Conservation (phyloP, 37 sponge, comb jelly and placozoan genomes). For the Oopsacas minuta region DNA sequence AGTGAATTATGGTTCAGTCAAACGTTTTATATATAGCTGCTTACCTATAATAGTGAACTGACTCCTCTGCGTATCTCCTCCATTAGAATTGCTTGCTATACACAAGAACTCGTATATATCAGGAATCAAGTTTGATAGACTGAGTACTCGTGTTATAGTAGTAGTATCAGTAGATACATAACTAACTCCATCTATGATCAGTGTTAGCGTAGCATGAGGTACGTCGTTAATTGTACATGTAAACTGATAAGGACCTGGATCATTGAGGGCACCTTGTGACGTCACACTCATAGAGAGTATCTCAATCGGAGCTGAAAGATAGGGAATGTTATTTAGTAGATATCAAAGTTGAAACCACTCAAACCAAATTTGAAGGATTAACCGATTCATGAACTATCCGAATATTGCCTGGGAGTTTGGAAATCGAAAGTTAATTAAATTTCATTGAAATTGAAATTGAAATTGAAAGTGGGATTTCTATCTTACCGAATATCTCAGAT, state of each 20-base stretch:
- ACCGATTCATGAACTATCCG: too few species aligned
- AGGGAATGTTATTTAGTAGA: too few species aligned
- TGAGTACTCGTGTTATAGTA: background rate
- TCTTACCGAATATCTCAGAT: too few species aligned
- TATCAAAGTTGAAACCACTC: too few species aligned
- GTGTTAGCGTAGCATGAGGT: background rate
- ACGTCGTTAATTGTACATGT: background rate
- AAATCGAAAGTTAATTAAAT: too few species aligned
- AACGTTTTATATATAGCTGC: too few species aligned
- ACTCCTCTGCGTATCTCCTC: background rate
- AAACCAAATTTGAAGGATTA: too few species aligned
- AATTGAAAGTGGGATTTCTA: too few species aligned
- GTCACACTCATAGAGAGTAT: background rate
- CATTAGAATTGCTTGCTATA: constrained; percentile 8
- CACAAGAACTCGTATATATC: background rate
- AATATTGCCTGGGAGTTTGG: too few species aligned
- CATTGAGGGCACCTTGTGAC: background rate
- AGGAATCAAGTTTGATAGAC: background rate
- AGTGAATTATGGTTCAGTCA: too few species aligned
- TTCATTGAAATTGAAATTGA: too few species aligned
- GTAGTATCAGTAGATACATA: background rate
- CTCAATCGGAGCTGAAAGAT: background rate
- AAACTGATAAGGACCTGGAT: background rate
- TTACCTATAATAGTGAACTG: background rate
- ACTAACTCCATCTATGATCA: background rate